Percentiles rank a stretch among this genome's conserved stretches.
Conservation (phyloP, 2,797 vertebrate species). For the Falco naumanni region DNA sequence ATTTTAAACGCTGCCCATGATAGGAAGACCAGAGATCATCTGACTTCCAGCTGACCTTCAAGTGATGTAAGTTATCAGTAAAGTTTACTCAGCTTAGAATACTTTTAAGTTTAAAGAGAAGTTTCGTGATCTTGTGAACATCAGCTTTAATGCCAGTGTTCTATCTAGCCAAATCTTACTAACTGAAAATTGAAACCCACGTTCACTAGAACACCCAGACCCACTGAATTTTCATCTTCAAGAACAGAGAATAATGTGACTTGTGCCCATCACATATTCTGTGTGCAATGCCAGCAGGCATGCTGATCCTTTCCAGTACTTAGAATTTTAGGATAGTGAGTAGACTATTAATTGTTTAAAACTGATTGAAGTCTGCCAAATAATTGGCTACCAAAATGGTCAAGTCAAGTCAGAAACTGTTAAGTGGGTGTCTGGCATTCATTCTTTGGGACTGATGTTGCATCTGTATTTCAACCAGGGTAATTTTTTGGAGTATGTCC, state of each 20-base stretch:
- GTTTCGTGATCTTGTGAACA: neutral
- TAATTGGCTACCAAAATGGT: neutral
- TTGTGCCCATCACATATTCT: neutral
- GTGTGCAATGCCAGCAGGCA: neutral
- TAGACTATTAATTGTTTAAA: neutral
- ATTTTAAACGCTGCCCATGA: neutral
- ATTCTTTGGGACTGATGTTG: neutral
- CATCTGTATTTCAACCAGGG: neutral
- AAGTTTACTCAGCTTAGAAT: neutral
- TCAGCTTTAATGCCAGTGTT: neutral
- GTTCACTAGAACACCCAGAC: neutral
- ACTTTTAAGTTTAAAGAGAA: neutral
- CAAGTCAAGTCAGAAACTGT: neutral
- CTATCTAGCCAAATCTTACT: neutral
- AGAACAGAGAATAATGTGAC: neutral
- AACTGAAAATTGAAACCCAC: neutral
- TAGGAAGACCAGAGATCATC: neutral
- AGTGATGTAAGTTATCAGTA: neutral
- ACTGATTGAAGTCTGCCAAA: neutral
- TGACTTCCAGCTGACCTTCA: neutral
- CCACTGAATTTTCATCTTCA: neutral
- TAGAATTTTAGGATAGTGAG: neutral
- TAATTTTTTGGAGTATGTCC: neutral
- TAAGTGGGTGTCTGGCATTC: neutral
- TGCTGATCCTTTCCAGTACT: neutral